Evolutionary conservation across 1,140 invertebrate genomes (phyloP).

Genomic region (Lepidurus apus): DNA sequence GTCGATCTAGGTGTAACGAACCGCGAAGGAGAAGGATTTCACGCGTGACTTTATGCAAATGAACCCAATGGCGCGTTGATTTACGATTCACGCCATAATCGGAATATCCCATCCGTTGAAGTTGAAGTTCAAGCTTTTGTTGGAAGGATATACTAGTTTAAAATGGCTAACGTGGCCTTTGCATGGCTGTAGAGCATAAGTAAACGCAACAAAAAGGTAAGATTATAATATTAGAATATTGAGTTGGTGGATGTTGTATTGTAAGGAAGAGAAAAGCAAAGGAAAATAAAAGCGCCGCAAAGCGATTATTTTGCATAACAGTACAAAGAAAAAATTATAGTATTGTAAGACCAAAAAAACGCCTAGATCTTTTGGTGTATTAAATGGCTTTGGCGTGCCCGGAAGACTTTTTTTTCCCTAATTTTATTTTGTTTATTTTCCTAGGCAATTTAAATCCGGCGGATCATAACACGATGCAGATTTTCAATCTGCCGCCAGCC

Average conservation of each 20-base stretch:
- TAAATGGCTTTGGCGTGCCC: too few species aligned
- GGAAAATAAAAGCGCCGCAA: not conserved
- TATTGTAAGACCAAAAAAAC: not conserved
- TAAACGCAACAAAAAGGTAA: not conserved
- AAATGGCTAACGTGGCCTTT: not conserved
- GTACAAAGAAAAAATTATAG: not conserved
- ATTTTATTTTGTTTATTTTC: too few species aligned
- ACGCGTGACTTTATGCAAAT: conserved; percentile 19
- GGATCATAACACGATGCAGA: too few species aligned
- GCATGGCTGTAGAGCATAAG: not conserved
- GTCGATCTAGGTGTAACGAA: conserved; percentile 12
- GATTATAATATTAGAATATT: not conserved
- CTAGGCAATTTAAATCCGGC: too few species aligned
- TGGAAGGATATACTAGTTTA: not conserved
- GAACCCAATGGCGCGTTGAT: not conserved
- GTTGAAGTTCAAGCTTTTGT: not conserved
- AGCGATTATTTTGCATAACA: not conserved
- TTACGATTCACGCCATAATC: conserved; percentile 13
- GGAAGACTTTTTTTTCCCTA: not conserved
- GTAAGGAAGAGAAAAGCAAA: too few species aligned
- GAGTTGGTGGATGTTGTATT: not conserved
- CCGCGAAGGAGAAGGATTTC: conserved; percentile 17
- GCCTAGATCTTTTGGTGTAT: not conserved
- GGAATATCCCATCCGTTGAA: not conserved
- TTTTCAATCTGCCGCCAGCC: too few species aligned